phyloP scores from a whole-genome alignment of 2,797 vertebrate genomes.

The Darevskia mixta region DNA sequence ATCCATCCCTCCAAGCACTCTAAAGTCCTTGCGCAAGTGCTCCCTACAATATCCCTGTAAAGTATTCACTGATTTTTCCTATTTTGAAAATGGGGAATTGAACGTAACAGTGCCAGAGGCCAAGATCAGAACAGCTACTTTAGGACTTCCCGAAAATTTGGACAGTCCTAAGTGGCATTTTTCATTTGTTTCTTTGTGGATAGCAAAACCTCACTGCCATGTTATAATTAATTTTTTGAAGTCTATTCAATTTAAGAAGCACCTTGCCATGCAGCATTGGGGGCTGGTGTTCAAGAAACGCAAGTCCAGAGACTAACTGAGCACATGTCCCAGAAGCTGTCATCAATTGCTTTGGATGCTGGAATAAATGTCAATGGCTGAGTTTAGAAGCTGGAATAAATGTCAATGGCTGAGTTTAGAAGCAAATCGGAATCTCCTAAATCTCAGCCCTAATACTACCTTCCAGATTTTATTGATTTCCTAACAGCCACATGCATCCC shows the following conservation, averaged over 20 bases:
- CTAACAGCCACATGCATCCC: slow-evolving; percentile 3
- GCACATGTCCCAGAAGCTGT: neutral
- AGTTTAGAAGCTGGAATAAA: too few relatives aligned
- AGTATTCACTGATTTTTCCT: too few relatives aligned
- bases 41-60: neutral
- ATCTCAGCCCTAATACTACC: neutral
- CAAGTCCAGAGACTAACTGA: neutral
- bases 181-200: neutral
- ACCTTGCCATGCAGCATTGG: neutral
- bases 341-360: neutral
- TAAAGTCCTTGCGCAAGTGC: neutral
- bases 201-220: neutral
- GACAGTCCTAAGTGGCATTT: neutral
- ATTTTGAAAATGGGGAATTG: neutral
- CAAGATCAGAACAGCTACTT: neutral
- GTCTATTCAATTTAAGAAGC: neutral
- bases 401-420: neutral
- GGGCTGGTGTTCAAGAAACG: neutral
- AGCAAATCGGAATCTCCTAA: neutral
- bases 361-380: too few relatives aligned
- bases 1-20: neutral
- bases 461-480: neutral
- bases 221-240: neutral
- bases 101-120: neutral
- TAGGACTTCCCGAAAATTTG: neutral